Percentiles rank a stretch among this genome's conserved stretches.
Evolutionary conservation across 2,888 invertebrate species (phyloP).

Genomic region (Byasa hedistus): DNA sequence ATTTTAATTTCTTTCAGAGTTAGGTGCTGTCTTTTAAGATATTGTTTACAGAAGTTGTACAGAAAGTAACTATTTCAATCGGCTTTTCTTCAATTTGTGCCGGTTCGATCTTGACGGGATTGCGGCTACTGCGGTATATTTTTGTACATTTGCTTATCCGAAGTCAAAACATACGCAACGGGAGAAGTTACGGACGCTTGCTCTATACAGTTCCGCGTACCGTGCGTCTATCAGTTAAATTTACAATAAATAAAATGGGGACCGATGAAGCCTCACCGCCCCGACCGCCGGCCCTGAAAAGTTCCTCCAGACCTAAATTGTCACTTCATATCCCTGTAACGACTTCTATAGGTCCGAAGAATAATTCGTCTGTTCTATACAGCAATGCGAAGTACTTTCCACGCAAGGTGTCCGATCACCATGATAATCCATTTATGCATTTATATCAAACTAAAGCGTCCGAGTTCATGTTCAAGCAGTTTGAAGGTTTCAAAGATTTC

Average conservation of each 20-base stretch:
- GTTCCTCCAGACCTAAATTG: conserved; percentile 58
- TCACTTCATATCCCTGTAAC: conserved; percentile 65
- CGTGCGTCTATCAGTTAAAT: conserved; percentile 48
- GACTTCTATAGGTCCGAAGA: conserved; percentile 42
- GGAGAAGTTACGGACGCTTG: conserved; percentile 9
- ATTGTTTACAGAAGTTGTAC: no score
- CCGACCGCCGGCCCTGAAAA: conserved; percentile 4
- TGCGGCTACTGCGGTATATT: conserved; percentile 21
- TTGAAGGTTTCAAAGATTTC: conserved; percentile 88
- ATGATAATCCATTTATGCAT: conserved; percentile 61
- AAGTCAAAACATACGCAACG: conserved; percentile 21
- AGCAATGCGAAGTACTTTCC: conserved; percentile 32
- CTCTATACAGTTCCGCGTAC: conserved; percentile 42
- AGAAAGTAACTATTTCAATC: not conserved
- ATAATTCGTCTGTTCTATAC: not conserved
- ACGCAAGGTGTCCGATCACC: conserved; percentile 58
- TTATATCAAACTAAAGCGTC: conserved; percentile 85
- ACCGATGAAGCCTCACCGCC: not conserved
- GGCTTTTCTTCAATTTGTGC: not conserved
- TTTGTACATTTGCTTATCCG: conserved; percentile 28
- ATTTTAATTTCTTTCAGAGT: no score
- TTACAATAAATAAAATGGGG: conserved; percentile 8
- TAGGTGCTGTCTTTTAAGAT: no score
- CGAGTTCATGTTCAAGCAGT: conserved; percentile 89
- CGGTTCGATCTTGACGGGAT: conserved; percentile 11